phyloP scores from a whole-genome alignment of 2,888 invertebrate species.

The Cantharis rufa region DNA sequence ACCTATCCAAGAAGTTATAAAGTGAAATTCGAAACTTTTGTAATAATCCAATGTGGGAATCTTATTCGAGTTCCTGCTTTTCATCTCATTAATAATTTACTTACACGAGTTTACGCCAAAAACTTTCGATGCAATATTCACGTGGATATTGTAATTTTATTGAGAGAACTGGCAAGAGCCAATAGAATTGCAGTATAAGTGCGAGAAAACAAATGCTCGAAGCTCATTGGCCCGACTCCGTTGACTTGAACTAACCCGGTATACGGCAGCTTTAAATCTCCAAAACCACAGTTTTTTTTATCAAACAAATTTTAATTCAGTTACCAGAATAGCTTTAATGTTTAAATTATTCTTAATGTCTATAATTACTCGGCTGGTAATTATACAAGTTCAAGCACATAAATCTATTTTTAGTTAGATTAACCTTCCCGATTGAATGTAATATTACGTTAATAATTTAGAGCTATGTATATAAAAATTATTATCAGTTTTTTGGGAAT shows the following conservation, averaged over 20 bases:
- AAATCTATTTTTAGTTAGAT: not conserved
- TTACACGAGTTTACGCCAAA: not conserved
- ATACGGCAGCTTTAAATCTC: not conserved
- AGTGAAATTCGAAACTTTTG: not conserved
- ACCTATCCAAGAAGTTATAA: not conserved
- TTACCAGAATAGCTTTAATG: not conserved
- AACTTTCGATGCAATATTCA: not conserved
- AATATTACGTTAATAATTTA: not conserved
- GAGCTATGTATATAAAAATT: not conserved
- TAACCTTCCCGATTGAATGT: not conserved
- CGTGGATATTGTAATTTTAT: too few species aligned
- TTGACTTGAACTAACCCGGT: too few species aligned
- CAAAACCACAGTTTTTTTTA: not conserved
- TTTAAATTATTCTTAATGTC: not conserved
- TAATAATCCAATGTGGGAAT: not conserved
- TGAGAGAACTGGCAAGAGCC: too few species aligned
- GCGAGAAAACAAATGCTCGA: too few species aligned
- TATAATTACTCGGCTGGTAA: not conserved
- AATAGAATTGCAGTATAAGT: too few species aligned
- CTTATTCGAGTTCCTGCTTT: not conserved
- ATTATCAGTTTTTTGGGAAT: not conserved
- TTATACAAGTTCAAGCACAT: conserved; percentile 4
- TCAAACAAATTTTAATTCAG: not conserved
- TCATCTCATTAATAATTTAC: not conserved
- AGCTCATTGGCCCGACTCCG: too few species aligned